Conservation (phyloP, 2,113 vertebrate genomes). For the Numenius arquata region DNA sequence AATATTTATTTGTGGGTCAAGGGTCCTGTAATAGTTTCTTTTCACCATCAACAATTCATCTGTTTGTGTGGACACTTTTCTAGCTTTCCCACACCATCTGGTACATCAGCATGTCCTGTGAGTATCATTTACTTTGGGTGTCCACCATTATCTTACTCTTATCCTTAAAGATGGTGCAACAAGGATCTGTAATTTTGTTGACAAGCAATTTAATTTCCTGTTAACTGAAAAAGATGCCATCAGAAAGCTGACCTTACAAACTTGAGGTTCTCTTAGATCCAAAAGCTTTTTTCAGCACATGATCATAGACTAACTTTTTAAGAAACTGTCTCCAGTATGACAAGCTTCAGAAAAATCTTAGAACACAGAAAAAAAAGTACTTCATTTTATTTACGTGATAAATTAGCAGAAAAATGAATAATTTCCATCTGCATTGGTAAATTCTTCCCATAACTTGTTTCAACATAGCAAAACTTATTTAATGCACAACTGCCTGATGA, state of each 20-base stretch:
- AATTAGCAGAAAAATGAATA: not conserved
- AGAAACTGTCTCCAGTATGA: not conserved
- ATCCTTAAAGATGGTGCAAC: not conserved
- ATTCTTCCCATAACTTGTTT: not conserved
- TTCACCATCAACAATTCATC: not conserved
- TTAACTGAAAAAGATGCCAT: not conserved
- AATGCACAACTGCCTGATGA: not conserved
- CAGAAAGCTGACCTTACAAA: not conserved
- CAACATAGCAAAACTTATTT: not conserved
- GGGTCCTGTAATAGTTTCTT: not conserved
- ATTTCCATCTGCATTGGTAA: not conserved
- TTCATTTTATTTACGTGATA: not conserved
- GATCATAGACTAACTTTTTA: not conserved
- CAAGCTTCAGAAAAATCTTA: not conserved
- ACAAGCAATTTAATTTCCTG: not conserved
- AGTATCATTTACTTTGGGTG: not conserved
- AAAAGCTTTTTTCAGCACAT: not conserved
- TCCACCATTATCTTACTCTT: not conserved
- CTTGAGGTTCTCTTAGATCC: not conserved
- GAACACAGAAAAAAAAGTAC: not conserved
- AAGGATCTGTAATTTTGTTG: not conserved
- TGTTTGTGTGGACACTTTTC: not conserved
- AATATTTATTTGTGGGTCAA: not conserved
- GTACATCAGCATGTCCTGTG: not conserved
- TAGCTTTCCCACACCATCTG: not conserved